Percentiles rank a stretch among this genome's conserved stretches.
These are phyloP conservation scores for Siniperca knerii DNA, from an alignment of 2,113 vertebrate species.

Conservation along the genomic window DNA sequence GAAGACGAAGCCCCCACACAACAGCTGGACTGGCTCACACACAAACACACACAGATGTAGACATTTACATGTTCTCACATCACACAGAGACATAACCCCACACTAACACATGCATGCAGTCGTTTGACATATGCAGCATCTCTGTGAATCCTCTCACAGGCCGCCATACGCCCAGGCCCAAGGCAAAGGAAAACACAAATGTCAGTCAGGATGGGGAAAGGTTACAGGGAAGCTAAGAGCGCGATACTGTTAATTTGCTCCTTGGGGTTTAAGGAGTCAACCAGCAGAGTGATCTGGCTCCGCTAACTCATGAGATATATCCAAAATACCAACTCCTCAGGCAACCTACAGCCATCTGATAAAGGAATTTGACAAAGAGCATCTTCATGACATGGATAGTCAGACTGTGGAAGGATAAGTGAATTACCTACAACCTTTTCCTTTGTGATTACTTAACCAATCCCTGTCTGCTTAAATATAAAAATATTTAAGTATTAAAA, in stretches of 20 bases:
- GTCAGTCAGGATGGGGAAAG: slow-evolving; percentile 81
- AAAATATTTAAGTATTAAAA: neutral
- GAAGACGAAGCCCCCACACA: slow-evolving; percentile 49
- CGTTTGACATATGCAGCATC: slow-evolving; percentile 78
- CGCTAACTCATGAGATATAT: slow-evolving; percentile 61
- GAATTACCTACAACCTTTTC: slow-evolving; percentile 9
- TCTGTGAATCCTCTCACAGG: slow-evolving; percentile 64
- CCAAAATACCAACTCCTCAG: slow-evolving; percentile 65
- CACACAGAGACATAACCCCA: slow-evolving; percentile 38
- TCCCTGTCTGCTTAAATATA: neutral
- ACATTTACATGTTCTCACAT: slow-evolving; percentile 48
- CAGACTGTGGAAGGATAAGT: neutral
- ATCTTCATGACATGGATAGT: slow-evolving; percentile 19
- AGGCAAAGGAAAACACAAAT: slow-evolving; percentile 82
- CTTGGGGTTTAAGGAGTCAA: slow-evolving; percentile 67
- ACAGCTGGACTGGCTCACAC: slow-evolving; percentile 59
- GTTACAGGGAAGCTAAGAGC: slow-evolving; percentile 77
- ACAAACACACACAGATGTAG: slow-evolving; percentile 19
- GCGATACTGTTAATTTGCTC: slow-evolving; percentile 83
- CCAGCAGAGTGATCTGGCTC: slow-evolving; percentile 57
- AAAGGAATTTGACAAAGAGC: slow-evolving; percentile 32
- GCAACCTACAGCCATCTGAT: slow-evolving; percentile 47
- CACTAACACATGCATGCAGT: slow-evolving; percentile 55
- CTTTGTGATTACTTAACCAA: neutral
- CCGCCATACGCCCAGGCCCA: slow-evolving; percentile 73